Conservation (phyloP, 1,140 invertebrate genomes). For the Bombus consobrinus region DNA sequence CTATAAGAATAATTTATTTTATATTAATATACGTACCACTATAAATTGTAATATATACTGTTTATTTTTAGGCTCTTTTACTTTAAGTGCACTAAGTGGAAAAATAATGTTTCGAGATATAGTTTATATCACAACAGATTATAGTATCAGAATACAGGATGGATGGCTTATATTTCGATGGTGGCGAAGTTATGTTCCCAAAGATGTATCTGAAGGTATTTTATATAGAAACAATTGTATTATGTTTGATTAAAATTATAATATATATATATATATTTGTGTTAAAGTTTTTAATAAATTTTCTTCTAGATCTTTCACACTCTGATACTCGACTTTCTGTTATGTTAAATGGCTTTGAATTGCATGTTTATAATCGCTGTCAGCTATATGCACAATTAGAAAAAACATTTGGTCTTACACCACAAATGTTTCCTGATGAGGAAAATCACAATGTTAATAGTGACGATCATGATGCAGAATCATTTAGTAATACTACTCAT, state of each 20-base stretch:
- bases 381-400: constrained; percentile 94
- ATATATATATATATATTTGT: constrained; percentile 10
- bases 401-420: constrained; percentile 93
- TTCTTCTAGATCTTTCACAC: constrained; percentile 94
- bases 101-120: constrained; percentile 99
- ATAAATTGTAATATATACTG: constrained; percentile 20
- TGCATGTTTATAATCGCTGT: constrained; percentile 98
- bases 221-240: neutral
- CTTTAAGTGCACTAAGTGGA: constrained; percentile 96
- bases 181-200: constrained; percentile 97
- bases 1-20: neutral
- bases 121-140: constrained; percentile 97
- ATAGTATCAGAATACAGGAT: constrained; percentile 96
- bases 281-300: constrained; percentile 9
- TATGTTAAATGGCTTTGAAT: constrained; percentile 97
- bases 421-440: constrained; percentile 87
- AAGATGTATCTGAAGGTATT: constrained; percentile 96
- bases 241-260: neutral
- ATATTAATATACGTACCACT: constrained; percentile 4
- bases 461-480: constrained; percentile 80
- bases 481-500: constrained; percentile 78
- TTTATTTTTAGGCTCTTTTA: constrained; percentile 92
- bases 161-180: constrained; percentile 98
- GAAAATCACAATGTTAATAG: constrained; percentile 74
- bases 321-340: constrained; percentile 96